Evolutionary conservation across 2,113 vertebrate genomes (phyloP).

Genomic region (Artemisiospiza belli): DNA sequence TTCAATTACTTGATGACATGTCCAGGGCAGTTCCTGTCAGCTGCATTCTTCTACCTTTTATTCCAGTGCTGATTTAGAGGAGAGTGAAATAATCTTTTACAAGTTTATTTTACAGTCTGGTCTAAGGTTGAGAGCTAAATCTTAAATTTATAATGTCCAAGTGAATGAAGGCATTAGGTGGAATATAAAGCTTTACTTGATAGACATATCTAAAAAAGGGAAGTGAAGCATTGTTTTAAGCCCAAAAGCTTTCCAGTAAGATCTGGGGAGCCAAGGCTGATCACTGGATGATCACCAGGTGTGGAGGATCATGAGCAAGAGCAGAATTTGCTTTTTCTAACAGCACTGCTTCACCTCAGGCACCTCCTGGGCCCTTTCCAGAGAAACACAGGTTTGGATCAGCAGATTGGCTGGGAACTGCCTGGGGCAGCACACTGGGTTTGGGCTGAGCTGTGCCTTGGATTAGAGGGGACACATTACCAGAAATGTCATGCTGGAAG

Average conservation of each 20-base stretch:
- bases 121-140: conserved; percentile 26
- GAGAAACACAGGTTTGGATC: background rate
- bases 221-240: background rate
- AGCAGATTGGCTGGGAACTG: background rate
- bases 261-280: background rate
- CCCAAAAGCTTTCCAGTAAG: background rate
- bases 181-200: background rate
- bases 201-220: background rate
- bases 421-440: rapidly evolving
- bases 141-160: background rate
- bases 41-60: background rate
- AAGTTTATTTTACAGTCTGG: conserved; percentile 17
- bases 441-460: background rate
- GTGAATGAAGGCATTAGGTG: background rate
- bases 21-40: background rate
- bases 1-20: background rate
- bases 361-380: background rate
- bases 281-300: background rate
- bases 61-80: background rate
- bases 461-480: background rate
- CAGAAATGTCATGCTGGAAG: background rate
- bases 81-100: background rate
- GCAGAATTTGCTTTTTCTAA: background rate
- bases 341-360: background rate
- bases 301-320: background rate